Evolutionary conservation across 2,113 vertebrate species (phyloP).

Genomic region (Mus pahari): DNA sequence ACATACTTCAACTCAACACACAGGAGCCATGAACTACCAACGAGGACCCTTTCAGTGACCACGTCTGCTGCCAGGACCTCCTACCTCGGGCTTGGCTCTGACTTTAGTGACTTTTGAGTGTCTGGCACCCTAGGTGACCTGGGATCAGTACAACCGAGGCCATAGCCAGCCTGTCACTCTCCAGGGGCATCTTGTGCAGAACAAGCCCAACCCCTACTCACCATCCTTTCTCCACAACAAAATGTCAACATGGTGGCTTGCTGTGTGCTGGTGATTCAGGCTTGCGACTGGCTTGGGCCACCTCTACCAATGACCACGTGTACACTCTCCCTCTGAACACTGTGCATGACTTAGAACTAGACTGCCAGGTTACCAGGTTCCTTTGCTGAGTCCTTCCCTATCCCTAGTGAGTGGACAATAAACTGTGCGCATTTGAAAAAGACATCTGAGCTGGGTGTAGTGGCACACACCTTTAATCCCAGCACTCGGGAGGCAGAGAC

Average conservation of each 20-base stretch:
- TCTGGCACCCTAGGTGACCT: neutral
- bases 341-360: neutral
- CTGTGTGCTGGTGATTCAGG: neutral
- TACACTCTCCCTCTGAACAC: neutral
- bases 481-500: no score
- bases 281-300: neutral
- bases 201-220: no score
- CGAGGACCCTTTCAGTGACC: neutral
- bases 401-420: neutral
- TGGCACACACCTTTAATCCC: no score
- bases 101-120: neutral
- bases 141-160: neutral
- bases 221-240: neutral
- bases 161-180: neutral
- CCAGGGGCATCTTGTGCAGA: neutral
- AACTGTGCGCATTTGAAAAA: neutral
- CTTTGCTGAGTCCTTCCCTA: neutral
- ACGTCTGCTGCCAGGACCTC: neutral
- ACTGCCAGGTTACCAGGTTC: neutral
- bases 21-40: neutral
- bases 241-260: neutral
- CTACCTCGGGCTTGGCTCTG: neutral
- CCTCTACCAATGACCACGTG: neutral
- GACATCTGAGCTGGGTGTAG: no score
- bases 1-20: neutral